Percentiles rank a stretch among this genome's conserved stretches.
Evolutionary conservation across 2,113 vertebrate genomes (phyloP).

Genomic region (Proterorhinus semilunaris): DNA sequence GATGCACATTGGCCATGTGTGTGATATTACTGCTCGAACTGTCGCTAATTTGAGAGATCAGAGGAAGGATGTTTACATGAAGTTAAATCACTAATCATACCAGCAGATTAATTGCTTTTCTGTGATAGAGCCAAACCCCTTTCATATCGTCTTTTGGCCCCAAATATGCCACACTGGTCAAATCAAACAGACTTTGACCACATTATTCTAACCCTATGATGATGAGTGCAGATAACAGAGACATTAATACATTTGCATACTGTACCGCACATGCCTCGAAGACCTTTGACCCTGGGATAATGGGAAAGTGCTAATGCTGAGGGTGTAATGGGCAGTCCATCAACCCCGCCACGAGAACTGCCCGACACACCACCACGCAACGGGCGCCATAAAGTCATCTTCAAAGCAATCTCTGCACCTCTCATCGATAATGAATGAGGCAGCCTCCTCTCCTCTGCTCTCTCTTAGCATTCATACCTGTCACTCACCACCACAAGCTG

Average conservation of each 20-base stretch:
- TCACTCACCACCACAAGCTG: slow-evolving; percentile 53
- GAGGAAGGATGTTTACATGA: too few relatives aligned
- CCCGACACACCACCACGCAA: slow-evolving; percentile 36
- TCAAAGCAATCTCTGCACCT: slow-evolving; percentile 64
- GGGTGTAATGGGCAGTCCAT: slow-evolving; percentile 39
- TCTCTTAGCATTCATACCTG: slow-evolving; percentile 58
- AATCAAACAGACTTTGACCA: neutral
- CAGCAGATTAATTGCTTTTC: too few relatives aligned
- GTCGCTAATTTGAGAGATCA: too few relatives aligned
- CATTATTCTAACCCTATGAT: neutral
- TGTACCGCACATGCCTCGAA: slow-evolving; percentile 14
- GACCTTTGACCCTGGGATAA: slow-evolving; percentile 56
- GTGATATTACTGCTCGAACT: too few relatives aligned
- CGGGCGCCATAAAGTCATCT: slow-evolving; percentile 53
- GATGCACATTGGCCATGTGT: too few relatives aligned
- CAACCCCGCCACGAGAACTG: slow-evolving; percentile 25
- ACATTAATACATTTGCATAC: slow-evolving; percentile 17
- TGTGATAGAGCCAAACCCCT: too few relatives aligned
- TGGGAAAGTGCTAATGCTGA: slow-evolving; percentile 28
- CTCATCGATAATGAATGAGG: slow-evolving; percentile 75
- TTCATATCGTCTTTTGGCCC: too few relatives aligned
- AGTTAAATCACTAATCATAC: too few relatives aligned
- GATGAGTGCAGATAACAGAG: too few relatives aligned
- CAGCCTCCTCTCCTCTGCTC: slow-evolving; percentile 9
- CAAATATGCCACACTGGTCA: too few relatives aligned